A percentile compares a stretch with the other conserved stretches of the same genome.
These are phyloP conservation scores for Pelobates cultripes DNA, from an alignment of 2,797 vertebrate species.

Conservation along the genomic window DNA sequence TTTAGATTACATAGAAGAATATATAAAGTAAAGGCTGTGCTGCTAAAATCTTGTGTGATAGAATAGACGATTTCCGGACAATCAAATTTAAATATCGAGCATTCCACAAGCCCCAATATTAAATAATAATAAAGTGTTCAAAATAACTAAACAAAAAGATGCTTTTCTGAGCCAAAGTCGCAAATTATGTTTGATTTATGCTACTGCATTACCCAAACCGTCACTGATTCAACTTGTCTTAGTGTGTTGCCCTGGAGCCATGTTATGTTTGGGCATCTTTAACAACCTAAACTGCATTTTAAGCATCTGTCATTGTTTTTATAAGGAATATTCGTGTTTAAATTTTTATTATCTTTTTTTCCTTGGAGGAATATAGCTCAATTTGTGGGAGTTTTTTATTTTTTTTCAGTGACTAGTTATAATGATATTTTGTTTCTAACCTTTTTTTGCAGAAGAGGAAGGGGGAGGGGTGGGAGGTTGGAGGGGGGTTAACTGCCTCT, in stretches of 20 bases:
- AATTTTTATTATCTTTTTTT: conserved; percentile 29
- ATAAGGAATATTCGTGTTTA: conserved; percentile 42
- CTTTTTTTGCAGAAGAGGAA: not conserved
- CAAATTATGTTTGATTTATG: conserved; percentile 9
- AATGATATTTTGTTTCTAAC: not conserved
- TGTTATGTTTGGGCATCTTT: conserved; percentile 41
- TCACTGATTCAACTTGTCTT: conserved; percentile 28
- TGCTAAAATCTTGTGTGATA: not conserved
- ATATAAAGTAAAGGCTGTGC: too few relatives aligned
- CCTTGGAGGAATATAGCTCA: conserved; percentile 18
- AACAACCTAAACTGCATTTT: conserved; percentile 34
- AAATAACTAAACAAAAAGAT: not conserved
- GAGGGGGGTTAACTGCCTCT: too few relatives aligned
- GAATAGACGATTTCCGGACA: not conserved
- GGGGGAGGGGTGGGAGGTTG: too few relatives aligned
- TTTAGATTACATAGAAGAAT: too few relatives aligned
- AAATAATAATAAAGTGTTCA: not conserved
- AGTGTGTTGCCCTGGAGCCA: conserved; percentile 45
- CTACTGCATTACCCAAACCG: conserved; percentile 27
- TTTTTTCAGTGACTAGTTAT: not conserved
- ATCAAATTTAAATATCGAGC: not conserved
- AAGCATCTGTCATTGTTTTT: conserved; percentile 53
- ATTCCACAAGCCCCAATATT: not conserved
- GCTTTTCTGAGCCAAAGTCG: conserved; percentile 18
- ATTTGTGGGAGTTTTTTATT: not conserved